Evolutionary conservation across 2,888 invertebrate genomes (phyloP).

Genomic region (Drosophila nr. fundita): DNA sequence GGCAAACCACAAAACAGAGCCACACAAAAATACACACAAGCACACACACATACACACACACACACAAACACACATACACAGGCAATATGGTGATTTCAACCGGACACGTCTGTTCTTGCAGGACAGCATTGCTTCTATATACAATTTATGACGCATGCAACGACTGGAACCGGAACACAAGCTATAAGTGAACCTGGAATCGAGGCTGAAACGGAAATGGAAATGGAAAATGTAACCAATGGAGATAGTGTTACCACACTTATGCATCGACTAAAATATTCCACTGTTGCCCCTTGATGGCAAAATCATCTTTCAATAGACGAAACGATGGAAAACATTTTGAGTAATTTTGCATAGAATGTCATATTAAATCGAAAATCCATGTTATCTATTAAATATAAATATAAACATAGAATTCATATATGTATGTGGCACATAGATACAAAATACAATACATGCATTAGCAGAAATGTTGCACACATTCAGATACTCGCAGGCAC

Average conservation of each 20-base stretch:
- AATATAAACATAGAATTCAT: not conserved
- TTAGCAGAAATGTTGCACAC: constrained; percentile 9
- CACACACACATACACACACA: constrained; percentile 13
- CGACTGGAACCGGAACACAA: constrained; percentile 24
- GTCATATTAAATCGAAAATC: not conserved
- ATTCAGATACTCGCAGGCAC: constrained; percentile 15
- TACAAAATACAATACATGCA: constrained; percentile 11
- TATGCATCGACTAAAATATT: not conserved
- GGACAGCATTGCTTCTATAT: constrained; percentile 35
- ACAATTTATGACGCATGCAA: constrained; percentile 57
- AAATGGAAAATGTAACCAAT: constrained; percentile 6
- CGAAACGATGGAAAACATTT: too few relatives aligned
- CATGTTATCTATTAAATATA: not conserved
- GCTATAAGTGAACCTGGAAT: constrained; percentile 14
- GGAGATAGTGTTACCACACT: not conserved
- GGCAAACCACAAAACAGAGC: constrained; percentile 52
- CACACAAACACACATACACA: constrained; percentile 12
- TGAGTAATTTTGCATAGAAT: not conserved
- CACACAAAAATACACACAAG: constrained; percentile 14
- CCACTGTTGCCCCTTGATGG: not conserved
- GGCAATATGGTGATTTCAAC: constrained; percentile 43
- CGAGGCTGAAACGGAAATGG: not conserved
- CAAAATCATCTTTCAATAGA: too few relatives aligned
- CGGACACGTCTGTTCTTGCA: constrained; percentile 46
- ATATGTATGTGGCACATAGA: not conserved